Percentiles rank a stretch among this genome's conserved stretches.
phyloP scores from a whole-genome alignment of 2,113 vertebrate genomes.

The Chaetodon auriga region DNA sequence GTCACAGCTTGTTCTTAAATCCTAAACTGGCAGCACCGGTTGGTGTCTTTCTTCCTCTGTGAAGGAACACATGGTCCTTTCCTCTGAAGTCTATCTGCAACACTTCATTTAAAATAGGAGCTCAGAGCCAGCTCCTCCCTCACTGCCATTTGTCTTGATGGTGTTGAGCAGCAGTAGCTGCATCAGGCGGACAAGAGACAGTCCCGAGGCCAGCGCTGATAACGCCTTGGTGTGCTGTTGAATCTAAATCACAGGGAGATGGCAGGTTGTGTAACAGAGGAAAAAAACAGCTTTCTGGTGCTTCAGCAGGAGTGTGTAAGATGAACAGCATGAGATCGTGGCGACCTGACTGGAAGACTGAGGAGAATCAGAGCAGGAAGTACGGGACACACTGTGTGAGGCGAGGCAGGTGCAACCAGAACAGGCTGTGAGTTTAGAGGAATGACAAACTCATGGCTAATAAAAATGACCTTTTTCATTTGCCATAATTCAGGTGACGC shows the following conservation, averaged over 20 bases:
- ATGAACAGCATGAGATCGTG: background rate
- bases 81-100: background rate
- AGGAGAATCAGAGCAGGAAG: background rate
- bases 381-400: background rate
- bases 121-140: background rate
- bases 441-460: background rate
- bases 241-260: background rate
- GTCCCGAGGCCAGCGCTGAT: background rate
- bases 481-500: background rate
- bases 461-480: background rate
- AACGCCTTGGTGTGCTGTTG: background rate
- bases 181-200: background rate
- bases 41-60: background rate
- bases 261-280: background rate
- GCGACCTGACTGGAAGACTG: background rate
- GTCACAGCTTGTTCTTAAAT: background rate
- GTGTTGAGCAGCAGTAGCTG: slow-evolving; percentile 5
- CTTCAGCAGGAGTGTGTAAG: background rate
- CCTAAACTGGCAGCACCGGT: background rate
- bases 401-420: background rate
- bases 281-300: background rate
- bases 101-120: background rate
- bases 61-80: slow-evolving; percentile 6
- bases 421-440: background rate
- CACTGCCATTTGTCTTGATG: slow-evolving; percentile 8